A percentile compares a stretch with the other conserved stretches of the same genome.
Conservation (phyloP, 2,888 invertebrate species). For the Sthenelais limicola region DNA sequence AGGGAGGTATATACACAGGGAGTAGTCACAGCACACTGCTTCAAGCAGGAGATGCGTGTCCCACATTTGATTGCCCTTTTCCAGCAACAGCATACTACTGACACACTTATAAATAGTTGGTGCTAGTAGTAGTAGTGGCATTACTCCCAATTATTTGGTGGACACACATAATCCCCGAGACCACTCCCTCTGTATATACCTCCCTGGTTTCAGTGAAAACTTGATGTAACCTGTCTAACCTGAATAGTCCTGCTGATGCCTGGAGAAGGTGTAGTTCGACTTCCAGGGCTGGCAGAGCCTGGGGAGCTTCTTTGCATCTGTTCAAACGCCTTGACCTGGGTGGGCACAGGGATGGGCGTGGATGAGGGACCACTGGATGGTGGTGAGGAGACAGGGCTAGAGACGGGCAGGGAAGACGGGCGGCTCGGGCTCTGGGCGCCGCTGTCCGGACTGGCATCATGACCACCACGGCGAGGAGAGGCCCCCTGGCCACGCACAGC, state of each 20-base stretch:
- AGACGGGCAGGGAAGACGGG: slow-evolving; percentile 58
- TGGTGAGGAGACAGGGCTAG: slow-evolving; percentile 65
- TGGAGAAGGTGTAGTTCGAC: not conserved
- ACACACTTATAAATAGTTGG: too few species aligned
- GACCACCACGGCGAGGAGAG: not conserved
- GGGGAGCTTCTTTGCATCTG: slow-evolving; percentile 70
- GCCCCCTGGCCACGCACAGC: not conserved
- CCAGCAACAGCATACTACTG: too few species aligned
- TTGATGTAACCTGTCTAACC: too few species aligned
- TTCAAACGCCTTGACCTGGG: slow-evolving; percentile 76
- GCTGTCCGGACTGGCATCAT: slow-evolving; percentile 25
- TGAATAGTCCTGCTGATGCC: slow-evolving; percentile 10
- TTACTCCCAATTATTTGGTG: too few species aligned
- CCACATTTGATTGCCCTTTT: too few species aligned
- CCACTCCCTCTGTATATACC: too few species aligned
- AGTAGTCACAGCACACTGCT: too few species aligned
- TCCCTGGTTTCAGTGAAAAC: too few species aligned
- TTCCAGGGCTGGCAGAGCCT: slow-evolving; percentile 26
- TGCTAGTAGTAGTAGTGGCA: too few species aligned
- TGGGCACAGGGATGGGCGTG: slow-evolving; percentile 85
- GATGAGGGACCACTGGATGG: slow-evolving; percentile 71
- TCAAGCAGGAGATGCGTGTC: too few species aligned
- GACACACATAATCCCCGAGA: too few species aligned
- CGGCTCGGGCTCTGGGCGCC: slow-evolving; percentile 44
- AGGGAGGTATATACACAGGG: too few species aligned